These are phyloP conservation scores for Sebastiscus tertius DNA, from an alignment of 2,797 vertebrate species.

Conservation along the genomic window DNA sequence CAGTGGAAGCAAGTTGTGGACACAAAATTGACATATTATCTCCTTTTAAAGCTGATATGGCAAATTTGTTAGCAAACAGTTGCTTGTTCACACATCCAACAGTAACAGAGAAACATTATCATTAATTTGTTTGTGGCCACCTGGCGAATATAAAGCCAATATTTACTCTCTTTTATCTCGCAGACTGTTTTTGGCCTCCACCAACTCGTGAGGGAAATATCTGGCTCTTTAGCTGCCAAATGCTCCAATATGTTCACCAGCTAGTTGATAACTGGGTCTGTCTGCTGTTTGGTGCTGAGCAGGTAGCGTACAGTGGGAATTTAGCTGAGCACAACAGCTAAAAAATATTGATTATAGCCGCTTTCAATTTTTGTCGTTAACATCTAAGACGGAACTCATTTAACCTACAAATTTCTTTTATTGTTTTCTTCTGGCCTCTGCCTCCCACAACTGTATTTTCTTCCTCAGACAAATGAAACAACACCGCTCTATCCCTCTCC, in stretches of 20 bases:
- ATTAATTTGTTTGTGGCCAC: neutral
- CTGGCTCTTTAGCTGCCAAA: neutral
- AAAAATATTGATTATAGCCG: neutral
- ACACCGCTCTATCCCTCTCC: neutral
- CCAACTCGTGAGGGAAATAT: neutral
- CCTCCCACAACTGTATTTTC: neutral
- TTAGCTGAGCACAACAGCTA: neutral
- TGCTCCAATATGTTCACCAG: neutral
- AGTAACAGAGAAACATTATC: neutral
- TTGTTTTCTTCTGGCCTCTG: slow-evolving; percentile 1
- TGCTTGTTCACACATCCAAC: neutral
- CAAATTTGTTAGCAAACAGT: neutral
- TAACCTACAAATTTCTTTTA: neutral
- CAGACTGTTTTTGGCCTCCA: neutral
- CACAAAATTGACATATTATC: neutral
- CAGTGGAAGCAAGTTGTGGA: neutral
- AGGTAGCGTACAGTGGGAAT: neutral
- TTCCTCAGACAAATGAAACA: slow-evolving; percentile 1
- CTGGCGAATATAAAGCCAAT: neutral
- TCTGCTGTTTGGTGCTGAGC: neutral
- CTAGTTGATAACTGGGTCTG: neutral
- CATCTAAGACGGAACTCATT: neutral
- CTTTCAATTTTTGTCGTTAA: neutral
- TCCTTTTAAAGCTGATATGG: neutral
- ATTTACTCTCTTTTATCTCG: neutral